Evolutionary conservation across 2,797 vertebrate genomes (phyloP).

Genomic region (Presbytis comata): DNA sequence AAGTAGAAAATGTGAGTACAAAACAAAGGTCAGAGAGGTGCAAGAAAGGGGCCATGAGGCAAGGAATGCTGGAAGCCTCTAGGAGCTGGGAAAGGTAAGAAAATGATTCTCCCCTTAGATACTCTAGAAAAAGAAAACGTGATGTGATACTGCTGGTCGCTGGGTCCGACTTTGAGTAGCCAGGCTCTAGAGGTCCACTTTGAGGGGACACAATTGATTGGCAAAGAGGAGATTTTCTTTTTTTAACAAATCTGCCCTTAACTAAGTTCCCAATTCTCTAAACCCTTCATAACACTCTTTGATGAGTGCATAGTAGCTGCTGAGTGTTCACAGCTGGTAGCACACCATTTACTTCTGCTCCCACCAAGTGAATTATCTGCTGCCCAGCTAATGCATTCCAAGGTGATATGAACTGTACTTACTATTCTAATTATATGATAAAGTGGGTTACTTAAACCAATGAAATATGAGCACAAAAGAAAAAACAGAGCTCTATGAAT

Average conservation of each 20-base stretch:
- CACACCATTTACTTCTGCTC: background rate
- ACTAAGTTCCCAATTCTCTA: background rate
- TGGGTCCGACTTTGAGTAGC: background rate
- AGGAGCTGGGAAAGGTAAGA: background rate
- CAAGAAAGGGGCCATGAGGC: background rate
- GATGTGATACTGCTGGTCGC: background rate
- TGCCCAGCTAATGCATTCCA: background rate
- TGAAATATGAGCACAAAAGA: background rate
- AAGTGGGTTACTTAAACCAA: background rate
- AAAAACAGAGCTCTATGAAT: conserved; percentile 13
- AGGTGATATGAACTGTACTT: background rate
- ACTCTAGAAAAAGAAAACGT: background rate
- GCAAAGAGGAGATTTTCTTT: background rate
- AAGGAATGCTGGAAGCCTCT: background rate
- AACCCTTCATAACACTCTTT: background rate
- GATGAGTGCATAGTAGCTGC: too few relatives aligned
- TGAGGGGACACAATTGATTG: background rate
- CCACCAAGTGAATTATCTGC: background rate
- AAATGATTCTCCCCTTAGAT: background rate
- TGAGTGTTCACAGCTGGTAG: background rate
- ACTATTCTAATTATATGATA: background rate
- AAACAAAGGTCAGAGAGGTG: background rate
- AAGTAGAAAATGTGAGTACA: background rate
- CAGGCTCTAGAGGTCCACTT: background rate
- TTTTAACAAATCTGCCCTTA: background rate